phyloP scores from a whole-genome alignment of 2,113 vertebrate genomes.

The Hyaena hyaena region DNA sequence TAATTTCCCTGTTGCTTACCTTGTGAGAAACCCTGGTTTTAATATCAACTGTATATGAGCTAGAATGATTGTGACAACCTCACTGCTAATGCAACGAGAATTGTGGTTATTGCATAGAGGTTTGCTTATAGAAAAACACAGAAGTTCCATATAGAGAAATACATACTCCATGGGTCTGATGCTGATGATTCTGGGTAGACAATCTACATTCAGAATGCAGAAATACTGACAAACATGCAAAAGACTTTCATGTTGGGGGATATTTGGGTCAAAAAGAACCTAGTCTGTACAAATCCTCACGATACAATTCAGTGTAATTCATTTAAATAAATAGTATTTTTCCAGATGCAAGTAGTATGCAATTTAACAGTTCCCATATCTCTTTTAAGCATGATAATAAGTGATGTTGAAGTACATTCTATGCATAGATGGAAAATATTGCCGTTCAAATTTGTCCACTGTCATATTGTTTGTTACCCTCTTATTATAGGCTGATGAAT shows the following conservation, averaged over 20 bases:
- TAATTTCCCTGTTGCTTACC: slow-evolving; percentile 79
- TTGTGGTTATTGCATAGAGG: slow-evolving; percentile 60
- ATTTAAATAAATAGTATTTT: slow-evolving; percentile 7
- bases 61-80: slow-evolving; percentile 72
- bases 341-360: background rate
- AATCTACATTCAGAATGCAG: background rate
- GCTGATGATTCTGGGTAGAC: slow-evolving; percentile 32
- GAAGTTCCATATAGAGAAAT: background rate
- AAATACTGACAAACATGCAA: background rate
- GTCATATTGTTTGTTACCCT: background rate
- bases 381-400: background rate
- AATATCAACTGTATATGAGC: slow-evolving; percentile 71
- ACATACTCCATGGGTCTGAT: background rate
- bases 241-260: background rate
- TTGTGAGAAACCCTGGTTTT: slow-evolving; percentile 76
- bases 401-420: background rate
- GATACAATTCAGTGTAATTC: background rate
- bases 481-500: background rate
- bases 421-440: background rate
- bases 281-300: background rate
- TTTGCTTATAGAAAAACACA: slow-evolving; percentile 61
- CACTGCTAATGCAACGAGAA: slow-evolving; percentile 62
- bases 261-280: background rate
- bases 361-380: background rate
- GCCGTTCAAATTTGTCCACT: background rate